These are phyloP conservation scores for Aphaenogaster rudis DNA, from an alignment of 1,140 invertebrate genomes.

Conservation along the genomic window DNA sequence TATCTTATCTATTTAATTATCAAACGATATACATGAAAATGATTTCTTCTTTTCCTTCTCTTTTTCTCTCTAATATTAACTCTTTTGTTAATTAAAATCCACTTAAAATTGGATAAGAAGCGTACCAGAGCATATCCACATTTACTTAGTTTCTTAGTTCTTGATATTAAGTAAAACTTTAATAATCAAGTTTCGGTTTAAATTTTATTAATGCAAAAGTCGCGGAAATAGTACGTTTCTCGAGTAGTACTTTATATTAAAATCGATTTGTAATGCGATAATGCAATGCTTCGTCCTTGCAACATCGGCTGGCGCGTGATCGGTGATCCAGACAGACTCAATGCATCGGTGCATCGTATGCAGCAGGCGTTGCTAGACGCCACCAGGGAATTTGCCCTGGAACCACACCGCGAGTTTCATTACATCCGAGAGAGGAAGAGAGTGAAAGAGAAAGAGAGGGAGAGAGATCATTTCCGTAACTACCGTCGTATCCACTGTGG, in stretches of 20 bases:
- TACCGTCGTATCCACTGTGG: conserved; percentile 5
- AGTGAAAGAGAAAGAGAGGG: background rate
- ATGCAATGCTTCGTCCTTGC: background rate
- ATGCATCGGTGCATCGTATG: conserved; percentile 18
- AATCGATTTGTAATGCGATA: background rate
- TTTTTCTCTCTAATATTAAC: too few relatives aligned
- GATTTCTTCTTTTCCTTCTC: too few relatives aligned
- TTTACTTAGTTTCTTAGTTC: background rate
- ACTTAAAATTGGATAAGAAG: background rate
- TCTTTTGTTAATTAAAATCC: background rate
- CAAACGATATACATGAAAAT: background rate
- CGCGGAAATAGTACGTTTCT: background rate
- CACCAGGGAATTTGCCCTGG: conserved; percentile 24
- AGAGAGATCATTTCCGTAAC: conserved; percentile 41
- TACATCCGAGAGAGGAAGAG: conserved; percentile 11
- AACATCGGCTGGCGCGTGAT: conserved; percentile 36
- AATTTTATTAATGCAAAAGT: background rate
- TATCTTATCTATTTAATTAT: background rate
- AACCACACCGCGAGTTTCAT: conserved; percentile 28
- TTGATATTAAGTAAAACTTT: background rate
- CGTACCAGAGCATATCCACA: background rate
- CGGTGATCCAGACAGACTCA: conserved; percentile 15
- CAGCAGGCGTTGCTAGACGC: conserved; percentile 33
- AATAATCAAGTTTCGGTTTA: background rate
- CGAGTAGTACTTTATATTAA: background rate